Evolutionary conservation across 2,888 invertebrate genomes (phyloP), one percentile per base, ranked within the genome.

Genomic region (Polyommatus iphigenia): DNA sequence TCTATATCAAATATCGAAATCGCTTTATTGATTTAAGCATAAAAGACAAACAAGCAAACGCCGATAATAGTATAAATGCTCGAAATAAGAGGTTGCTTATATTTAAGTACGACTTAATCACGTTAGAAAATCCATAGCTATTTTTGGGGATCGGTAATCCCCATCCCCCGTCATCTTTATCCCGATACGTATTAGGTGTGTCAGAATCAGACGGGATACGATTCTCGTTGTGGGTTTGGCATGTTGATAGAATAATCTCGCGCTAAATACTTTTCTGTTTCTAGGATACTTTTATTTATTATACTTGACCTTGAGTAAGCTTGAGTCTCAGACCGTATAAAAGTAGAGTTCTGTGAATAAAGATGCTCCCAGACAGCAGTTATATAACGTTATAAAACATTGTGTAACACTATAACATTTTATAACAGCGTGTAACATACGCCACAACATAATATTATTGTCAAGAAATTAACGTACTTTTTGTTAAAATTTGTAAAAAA

Each of bases 171-270:
- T 73, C 73, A 73, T 73, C 46, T 73, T 50, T 46, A 41, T 46
- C 46, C 46, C 73, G 15, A n/a, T n/a, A 46, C 20, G 73, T 6
- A 73, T 73, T 73, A 73, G 46, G 46, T 73, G 46, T 46, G 46
- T 73, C 73, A 46, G 73, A 73, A 73, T 46, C 41, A 46, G 73
- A 73, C 50, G 24, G 73, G 73, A 46, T 73, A 73, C 18, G 20
- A 10, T 18, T 36, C 29, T 71, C n/a, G 36, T 71, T 36, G 29
- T 18, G 36, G 71, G 71, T 36, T 46, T 73, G 24, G 24, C 46
- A 73, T 46, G 46, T 50, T 46, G 73, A 73, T 46, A 24, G 41
- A 41, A 46, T 73, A 41, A 73, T 46, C 24, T 13, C 24, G 20
- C 20, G 20, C 50, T 46, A 50, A 62, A 62, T 24, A 62, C 24